Conservation (phyloP, 1,140 invertebrate species). For the Ceratosolen solmsi region DNA sequence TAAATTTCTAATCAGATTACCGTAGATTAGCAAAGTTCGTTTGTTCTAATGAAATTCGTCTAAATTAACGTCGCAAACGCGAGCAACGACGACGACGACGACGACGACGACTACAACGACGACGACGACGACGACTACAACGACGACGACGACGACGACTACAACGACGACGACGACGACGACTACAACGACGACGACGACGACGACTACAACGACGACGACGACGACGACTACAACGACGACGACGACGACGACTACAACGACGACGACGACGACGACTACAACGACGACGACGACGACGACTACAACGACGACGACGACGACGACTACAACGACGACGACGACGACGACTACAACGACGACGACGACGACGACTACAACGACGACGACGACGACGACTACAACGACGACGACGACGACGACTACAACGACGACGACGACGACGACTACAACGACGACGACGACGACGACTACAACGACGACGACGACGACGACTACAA, state of each 20-base stretch:
- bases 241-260: too few relatives aligned
- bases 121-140: conserved; percentile 57
- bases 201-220: too few relatives aligned
- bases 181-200: background rate
- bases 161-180: conserved; percentile 62
- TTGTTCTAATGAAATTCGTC: conserved; percentile 75
- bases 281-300: background rate
- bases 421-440: background rate
- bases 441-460: too few relatives aligned
- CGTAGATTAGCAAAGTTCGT: conserved; percentile 74
- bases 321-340: conserved; percentile 30
- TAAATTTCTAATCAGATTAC: conserved; percentile 75
- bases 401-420: conserved; percentile 62
- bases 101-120: too few relatives aligned
- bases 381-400: background rate
- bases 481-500: too few relatives aligned
- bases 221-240: conserved; percentile 50
- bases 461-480: conserved; percentile 50
- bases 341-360: too few relatives aligned
- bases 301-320: too few relatives aligned
- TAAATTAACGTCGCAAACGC: conserved; percentile 67
- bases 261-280: conserved; percentile 59
- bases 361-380: conserved; percentile 57
- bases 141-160: background rate
- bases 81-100: background rate